phyloP scores from a whole-genome alignment of 2,888 invertebrate genomes.

The Nasonovia ribisnigri region DNA sequence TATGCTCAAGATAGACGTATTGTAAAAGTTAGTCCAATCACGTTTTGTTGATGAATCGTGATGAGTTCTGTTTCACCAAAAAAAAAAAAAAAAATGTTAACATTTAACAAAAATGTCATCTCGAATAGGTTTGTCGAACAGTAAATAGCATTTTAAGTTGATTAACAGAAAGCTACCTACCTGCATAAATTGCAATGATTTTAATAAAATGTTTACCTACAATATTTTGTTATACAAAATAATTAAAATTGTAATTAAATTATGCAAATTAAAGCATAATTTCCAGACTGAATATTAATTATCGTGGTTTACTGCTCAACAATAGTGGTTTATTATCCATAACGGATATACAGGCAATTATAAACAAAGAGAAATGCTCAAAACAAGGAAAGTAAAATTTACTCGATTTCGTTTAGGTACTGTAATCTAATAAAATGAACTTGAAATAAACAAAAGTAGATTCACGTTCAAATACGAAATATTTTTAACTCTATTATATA shows the following conservation, averaged over 20 bases:
- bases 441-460: not conserved
- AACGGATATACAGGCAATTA: slow-evolving; percentile 1
- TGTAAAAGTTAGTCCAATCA: slow-evolving; percentile 6
- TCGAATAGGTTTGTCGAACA: not conserved
- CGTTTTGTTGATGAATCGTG: not conserved
- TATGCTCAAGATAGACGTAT: not conserved
- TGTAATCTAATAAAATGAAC: not conserved
- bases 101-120: not conserved
- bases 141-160: not conserved
- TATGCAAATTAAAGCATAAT: slow-evolving; percentile 24
- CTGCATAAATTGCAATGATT: not conserved
- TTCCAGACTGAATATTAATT: slow-evolving; percentile 27
- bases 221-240: slow-evolving; percentile 26
- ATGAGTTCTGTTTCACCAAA: not conserved
- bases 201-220: not conserved
- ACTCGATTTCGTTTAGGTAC: not conserved
- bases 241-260: slow-evolving; percentile 30
- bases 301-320: not conserved
- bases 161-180: not conserved
- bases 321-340: slow-evolving; percentile 36
- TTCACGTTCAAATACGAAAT: not conserved
- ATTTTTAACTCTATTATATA: not conserved
- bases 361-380: not conserved
- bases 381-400: not conserved
- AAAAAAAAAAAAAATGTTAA: not conserved